Evolutionary conservation across 1,140 invertebrate genomes (phyloP).

Genomic region (Drosophila yakuba): DNA sequence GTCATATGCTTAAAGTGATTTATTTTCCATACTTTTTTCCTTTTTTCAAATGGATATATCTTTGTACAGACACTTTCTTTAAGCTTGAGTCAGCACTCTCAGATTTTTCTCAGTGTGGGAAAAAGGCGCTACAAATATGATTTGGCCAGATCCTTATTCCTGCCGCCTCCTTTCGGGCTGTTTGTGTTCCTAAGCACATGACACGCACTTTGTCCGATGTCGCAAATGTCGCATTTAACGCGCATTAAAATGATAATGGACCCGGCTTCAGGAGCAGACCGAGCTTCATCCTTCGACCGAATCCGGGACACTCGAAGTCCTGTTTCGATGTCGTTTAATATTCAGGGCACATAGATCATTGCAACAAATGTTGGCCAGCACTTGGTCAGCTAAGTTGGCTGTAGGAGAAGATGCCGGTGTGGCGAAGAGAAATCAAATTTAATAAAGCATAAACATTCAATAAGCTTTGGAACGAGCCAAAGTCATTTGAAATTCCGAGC

Average conservation of each 20-base stretch:
- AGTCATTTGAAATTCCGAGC: conserved; percentile 80
- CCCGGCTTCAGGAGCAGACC: conserved; percentile 2
- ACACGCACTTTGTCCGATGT: conserved; percentile 79
- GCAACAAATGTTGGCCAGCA: conserved; percentile 76
- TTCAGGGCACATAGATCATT: conserved; percentile 84
- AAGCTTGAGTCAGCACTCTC: too few relatives aligned
- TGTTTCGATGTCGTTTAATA: conserved; percentile 64
- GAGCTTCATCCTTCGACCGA: conserved; percentile 4
- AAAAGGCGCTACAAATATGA: conserved; percentile 74
- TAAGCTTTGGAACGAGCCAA: conserved; percentile 68
- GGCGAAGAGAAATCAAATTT: conserved; percentile 77
- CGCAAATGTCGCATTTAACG: conserved; percentile 82
- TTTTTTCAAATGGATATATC: too few relatives aligned
- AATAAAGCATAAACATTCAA: conserved; percentile 84
- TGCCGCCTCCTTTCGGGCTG: conserved; percentile 32
- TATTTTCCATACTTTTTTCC: too few relatives aligned
- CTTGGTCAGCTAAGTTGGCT: conserved; percentile 32
- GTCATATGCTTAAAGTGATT: too few relatives aligned
- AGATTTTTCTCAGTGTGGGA: conserved; percentile 13
- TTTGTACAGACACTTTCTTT: too few relatives aligned
- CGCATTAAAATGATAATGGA: conserved; percentile 84
- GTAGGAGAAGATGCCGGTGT: conserved; percentile 3
- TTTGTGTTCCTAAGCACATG: conserved; percentile 70
- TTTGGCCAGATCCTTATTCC: conserved; percentile 44
- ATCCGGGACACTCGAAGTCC: conserved; percentile 18